Evolutionary conservation across 64 coral and sea anemone genomes (phyloP).

Genomic region (Actinia equina): DNA sequence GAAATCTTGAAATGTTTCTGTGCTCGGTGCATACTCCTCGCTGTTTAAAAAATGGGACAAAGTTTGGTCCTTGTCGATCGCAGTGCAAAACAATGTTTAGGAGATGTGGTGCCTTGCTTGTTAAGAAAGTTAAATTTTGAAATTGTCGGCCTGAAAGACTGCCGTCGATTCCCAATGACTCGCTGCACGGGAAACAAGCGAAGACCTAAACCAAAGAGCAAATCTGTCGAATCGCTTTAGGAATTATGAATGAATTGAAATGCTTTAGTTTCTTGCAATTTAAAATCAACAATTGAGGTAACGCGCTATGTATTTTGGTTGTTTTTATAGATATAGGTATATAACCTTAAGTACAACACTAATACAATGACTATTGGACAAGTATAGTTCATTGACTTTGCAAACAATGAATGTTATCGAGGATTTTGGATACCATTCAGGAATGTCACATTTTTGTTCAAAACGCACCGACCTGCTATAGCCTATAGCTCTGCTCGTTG

Average conservation of each 20-base stretch:
- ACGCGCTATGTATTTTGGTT: no score
- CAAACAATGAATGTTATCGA: no score
- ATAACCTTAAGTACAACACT: no score
- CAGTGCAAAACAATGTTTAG: neutral
- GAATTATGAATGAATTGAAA: neutral
- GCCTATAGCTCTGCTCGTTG: no score
- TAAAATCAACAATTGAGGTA: no score
- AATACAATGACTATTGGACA: no score
- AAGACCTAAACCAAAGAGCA: neutral
- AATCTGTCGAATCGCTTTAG: neutral
- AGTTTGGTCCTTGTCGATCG: neutral
- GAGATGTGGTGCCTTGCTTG: neutral
- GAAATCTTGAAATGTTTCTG: constrained; percentile 23
- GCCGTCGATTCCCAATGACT: neutral
- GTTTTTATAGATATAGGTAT: no score
- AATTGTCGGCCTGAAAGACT: neutral
- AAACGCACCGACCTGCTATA: no score
- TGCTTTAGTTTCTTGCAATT: no score
- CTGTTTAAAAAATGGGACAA: neutral
- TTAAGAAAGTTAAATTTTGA: neutral
- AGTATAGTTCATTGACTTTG: no score
- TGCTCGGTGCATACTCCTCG: neutral
- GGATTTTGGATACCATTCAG: no score
- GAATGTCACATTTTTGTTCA: no score
- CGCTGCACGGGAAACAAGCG: neutral